Percentiles rank a stretch among this genome's conserved stretches.
phyloP scores from a whole-genome alignment of 2,797 vertebrate species.

The Coccyzus lansbergi region DNA sequence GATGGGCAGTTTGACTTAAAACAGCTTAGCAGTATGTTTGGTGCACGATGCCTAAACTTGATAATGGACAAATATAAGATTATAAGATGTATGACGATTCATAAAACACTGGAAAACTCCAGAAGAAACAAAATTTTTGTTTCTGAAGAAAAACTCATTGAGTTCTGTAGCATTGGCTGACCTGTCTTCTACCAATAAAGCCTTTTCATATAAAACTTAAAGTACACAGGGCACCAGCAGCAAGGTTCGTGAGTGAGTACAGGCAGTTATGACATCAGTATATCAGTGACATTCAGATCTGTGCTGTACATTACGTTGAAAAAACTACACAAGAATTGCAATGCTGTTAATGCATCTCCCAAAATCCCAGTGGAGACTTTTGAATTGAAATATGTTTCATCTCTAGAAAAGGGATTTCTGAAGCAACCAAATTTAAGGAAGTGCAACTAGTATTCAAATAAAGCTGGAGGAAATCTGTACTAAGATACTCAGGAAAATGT shows the following conservation, averaged over 20 bases:
- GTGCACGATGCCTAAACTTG: neutral
- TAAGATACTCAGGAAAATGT: neutral
- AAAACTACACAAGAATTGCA: neutral
- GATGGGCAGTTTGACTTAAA: neutral
- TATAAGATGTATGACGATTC: neutral
- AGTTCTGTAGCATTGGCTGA: neutral
- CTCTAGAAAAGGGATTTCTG: neutral
- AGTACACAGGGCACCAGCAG: neutral
- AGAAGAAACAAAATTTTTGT: neutral
- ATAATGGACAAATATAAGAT: neutral
- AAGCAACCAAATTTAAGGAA: neutral
- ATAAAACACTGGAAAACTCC: neutral
- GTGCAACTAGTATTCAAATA: neutral
- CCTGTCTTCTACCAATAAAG: neutral
- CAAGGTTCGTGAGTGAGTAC: neutral
- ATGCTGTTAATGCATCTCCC: neutral
- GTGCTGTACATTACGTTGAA: neutral
- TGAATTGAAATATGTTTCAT: neutral
- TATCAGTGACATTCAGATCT: neutral
- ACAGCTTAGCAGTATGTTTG: neutral
- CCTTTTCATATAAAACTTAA: neutral
- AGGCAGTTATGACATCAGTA: fast-evolving
- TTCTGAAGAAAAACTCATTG: neutral
- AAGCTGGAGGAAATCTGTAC: neutral
- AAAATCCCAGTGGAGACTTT: neutral